Evolutionary conservation across 2,888 invertebrate genomes (phyloP).

Genomic region (Melipona beecheii): DNA sequence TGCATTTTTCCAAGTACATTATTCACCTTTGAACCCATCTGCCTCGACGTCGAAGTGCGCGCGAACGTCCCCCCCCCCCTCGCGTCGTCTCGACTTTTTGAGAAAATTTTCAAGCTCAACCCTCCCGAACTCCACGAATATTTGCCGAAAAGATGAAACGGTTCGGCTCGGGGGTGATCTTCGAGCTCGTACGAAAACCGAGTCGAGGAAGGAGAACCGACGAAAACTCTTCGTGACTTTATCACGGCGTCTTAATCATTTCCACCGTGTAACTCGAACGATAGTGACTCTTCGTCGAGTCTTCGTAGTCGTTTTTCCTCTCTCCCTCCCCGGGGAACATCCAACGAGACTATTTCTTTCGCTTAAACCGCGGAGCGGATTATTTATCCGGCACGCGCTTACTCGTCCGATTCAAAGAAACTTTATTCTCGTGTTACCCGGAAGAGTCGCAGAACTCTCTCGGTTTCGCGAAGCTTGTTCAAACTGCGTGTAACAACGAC

Average conservation of each 20-base stretch:
- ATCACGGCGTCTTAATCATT: conserved; percentile 27
- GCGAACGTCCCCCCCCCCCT: not conserved
- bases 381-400: conserved; percentile 15
- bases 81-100: not conserved
- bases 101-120: not conserved
- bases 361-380: conserved; percentile 3
- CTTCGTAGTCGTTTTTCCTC: not conserved
- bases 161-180: conserved; percentile 38
- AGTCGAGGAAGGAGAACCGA: conserved; percentile 1
- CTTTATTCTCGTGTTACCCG: conserved; percentile 49
- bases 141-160: conserved; percentile 9
- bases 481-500: conserved; percentile 15
- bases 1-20: conserved; percentile 29
- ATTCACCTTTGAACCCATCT: conserved; percentile 30
- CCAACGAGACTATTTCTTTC: conserved; percentile 41
- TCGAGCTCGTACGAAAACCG: not conserved
- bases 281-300: not conserved
- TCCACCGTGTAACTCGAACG: not conserved
- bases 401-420: conserved; percentile 19
- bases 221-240: conserved; percentile 31
- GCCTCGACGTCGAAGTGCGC: not conserved
- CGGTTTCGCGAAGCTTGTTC: conserved; percentile 16
- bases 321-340: conserved; percentile 29
- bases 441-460: conserved; percentile 47
- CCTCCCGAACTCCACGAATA: not conserved